phyloP scores from a whole-genome alignment of 2,797 vertebrate species.

The Crenuchus spilurus region DNA sequence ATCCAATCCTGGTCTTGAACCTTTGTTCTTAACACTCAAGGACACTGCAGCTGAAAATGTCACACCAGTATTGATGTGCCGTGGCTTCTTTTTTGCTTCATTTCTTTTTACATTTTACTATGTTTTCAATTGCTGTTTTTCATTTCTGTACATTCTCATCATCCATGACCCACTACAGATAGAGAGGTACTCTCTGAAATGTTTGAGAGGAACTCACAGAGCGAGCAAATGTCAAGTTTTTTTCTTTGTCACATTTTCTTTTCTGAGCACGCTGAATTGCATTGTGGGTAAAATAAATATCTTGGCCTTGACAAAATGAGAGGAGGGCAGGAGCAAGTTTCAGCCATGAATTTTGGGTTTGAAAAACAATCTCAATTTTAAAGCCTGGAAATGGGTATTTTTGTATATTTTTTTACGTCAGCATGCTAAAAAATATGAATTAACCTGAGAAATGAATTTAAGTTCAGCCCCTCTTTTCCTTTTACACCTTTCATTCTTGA shows the following conservation, averaged over 20 bases:
- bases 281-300: not conserved
- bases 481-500: conserved; percentile 27
- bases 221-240: not conserved
- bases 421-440: not conserved
- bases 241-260: not conserved
- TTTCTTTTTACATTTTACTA: not conserved
- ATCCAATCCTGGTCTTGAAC: conserved; percentile 35
- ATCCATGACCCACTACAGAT: not conserved
- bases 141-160: not conserved
- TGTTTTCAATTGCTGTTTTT: conserved; percentile 4
- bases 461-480: too few relatives aligned
- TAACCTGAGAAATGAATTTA: too few relatives aligned
- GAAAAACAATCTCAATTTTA: not conserved
- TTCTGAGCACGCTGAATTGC: not conserved
- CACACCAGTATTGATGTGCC: conserved; percentile 16
- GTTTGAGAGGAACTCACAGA: not conserved
- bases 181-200: conserved; percentile 5
- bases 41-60: conserved; percentile 35
- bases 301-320: conserved; percentile 14
- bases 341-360: not conserved
- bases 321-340: not conserved
- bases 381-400: not conserved
- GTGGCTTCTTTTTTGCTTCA: conserved; percentile 13
- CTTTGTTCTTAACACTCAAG: conserved; percentile 34
- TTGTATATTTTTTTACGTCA: not conserved